Conservation (phyloP, 2,888 invertebrate species). For the Drosophila neutralis region DNA sequence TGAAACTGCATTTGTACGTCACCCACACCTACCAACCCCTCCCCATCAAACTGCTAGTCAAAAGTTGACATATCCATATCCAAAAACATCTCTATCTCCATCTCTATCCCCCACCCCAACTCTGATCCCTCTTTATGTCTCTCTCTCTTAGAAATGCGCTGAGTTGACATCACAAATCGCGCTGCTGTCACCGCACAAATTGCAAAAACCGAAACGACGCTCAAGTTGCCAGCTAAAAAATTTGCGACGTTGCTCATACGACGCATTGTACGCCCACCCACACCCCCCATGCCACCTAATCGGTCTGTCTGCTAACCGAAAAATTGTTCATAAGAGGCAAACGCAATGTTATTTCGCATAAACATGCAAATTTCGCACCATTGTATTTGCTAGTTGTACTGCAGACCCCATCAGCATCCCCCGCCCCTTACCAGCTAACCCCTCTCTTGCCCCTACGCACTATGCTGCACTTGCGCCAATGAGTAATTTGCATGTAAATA, state of each 20-base stretch:
- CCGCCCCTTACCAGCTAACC: background rate
- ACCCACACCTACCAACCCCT: background rate
- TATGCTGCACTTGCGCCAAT: conserved; percentile 59
- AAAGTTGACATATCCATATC: conserved; percentile 58
- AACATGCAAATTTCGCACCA: conserved; percentile 77
- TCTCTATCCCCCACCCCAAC: background rate
- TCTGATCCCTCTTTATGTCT: background rate
- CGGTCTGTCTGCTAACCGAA: conserved; percentile 27
- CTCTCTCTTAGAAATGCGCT: conserved; percentile 32
- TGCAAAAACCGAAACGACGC: conserved; percentile 8
- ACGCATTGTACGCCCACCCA: conserved; percentile 28
- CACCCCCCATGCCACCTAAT: background rate
- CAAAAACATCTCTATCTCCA: conserved; percentile 19
- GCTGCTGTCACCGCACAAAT: conserved; percentile 30
- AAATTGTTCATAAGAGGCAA: conserved; percentile 61
- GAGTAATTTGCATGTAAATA: conserved; percentile 77
- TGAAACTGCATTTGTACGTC: conserved; percentile 24
- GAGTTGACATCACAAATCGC: conserved; percentile 62
- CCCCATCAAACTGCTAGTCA: background rate
- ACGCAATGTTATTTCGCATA: conserved; percentile 71
- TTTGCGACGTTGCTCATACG: conserved; percentile 57
- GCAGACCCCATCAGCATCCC: no score
- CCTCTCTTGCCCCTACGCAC: conserved; percentile 16
- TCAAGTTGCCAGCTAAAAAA: conserved; percentile 39
- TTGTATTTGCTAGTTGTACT: conserved; percentile 37